These are phyloP conservation scores for Pollenia amentaria DNA, from an alignment of 2,888 invertebrate genomes.

Conservation along the genomic window DNA sequence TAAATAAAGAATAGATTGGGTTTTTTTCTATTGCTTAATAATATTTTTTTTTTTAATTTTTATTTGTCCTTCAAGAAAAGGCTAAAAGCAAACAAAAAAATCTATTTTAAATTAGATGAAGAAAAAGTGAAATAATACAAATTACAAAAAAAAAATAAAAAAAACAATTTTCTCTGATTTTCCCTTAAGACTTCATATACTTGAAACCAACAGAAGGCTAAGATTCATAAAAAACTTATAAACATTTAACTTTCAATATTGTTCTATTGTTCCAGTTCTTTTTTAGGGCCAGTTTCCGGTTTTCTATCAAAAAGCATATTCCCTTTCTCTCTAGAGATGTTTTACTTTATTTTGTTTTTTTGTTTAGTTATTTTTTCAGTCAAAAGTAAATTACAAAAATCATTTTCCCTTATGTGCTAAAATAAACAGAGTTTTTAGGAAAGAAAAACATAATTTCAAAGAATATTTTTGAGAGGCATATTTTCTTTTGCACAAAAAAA, in stretches of 20 bases:
- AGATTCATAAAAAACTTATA: constrained; percentile 24
- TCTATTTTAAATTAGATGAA: too few species aligned
- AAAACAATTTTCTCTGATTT: constrained; percentile 66
- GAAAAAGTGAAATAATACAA: background rate
- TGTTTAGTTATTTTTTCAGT: background rate
- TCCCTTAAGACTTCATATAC: constrained; percentile 46
- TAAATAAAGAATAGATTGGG: constrained; percentile 21
- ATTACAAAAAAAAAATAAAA: constrained; percentile 54
- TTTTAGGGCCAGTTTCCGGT: constrained; percentile 61
- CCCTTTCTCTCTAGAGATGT: constrained; percentile 36
- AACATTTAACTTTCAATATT: constrained; percentile 35
- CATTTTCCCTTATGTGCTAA: too few species aligned
- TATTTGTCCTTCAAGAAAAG: background rate
- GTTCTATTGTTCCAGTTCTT: constrained; percentile 9
- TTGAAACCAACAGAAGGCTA: constrained; percentile 19
- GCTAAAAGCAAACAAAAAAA: background rate
- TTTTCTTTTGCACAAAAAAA: too few species aligned
- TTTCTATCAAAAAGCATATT: constrained; percentile 11
- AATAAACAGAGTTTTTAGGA: too few species aligned
- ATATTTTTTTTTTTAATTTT: constrained; percentile 5
- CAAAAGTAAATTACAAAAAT: too few species aligned
- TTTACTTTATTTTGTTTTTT: constrained; percentile 8
- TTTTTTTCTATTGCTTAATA: background rate
- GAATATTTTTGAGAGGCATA: too few species aligned
- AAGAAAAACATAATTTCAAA: too few species aligned